A percentile compares a stretch with the other conserved stretches of the same genome.
These are phyloP conservation scores for Poeciliopsis paucimaculata DNA, from an alignment of 2,797 vertebrate genomes.

Conservation along the genomic window DNA sequence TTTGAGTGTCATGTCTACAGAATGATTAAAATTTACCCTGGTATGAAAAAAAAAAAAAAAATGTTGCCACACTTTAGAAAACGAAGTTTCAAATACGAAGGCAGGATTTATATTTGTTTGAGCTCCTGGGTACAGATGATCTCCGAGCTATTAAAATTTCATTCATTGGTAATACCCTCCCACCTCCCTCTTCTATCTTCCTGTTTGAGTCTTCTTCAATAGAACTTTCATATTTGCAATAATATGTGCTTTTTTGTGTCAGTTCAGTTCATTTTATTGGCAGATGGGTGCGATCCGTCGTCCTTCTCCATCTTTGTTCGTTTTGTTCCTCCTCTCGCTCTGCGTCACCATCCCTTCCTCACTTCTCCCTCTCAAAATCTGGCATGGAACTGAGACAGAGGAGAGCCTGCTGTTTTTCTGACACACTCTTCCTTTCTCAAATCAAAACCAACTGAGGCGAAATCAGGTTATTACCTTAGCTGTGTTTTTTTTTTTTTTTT, in stretches of 20 bases:
- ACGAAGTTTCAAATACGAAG: slow-evolving; percentile 50
- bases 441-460: slow-evolving; percentile 77
- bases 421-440: slow-evolving; percentile 77
- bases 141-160: slow-evolving; percentile 65
- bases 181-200: slow-evolving; percentile 49
- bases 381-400: slow-evolving; percentile 66
- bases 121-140: slow-evolving; percentile 59
- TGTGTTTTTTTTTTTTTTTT: slow-evolving; percentile 35
- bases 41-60: slow-evolving; percentile 1
- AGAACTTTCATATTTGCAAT: slow-evolving; percentile 56
- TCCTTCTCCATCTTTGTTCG: slow-evolving; percentile 65
- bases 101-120: slow-evolving; percentile 64
- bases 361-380: slow-evolving; percentile 61
- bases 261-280: slow-evolving; percentile 66
- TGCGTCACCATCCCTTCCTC: slow-evolving; percentile 47
- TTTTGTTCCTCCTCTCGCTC: slow-evolving; percentile 59
- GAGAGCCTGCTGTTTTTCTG: slow-evolving; percentile 72
- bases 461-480: slow-evolving; percentile 78
- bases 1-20: slow-evolving; percentile 61
- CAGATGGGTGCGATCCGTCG: slow-evolving; percentile 57
- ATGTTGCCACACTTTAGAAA: slow-evolving; percentile 34
- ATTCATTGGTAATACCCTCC: slow-evolving; percentile 65
- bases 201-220: slow-evolving; percentile 28
- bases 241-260: slow-evolving; percentile 67
- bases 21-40: slow-evolving; percentile 57